Percentiles rank a stretch among this genome's conserved stretches.
Evolutionary conservation across 2,888 invertebrate genomes (phyloP).

Genomic region (Cantharis nigra): DNA sequence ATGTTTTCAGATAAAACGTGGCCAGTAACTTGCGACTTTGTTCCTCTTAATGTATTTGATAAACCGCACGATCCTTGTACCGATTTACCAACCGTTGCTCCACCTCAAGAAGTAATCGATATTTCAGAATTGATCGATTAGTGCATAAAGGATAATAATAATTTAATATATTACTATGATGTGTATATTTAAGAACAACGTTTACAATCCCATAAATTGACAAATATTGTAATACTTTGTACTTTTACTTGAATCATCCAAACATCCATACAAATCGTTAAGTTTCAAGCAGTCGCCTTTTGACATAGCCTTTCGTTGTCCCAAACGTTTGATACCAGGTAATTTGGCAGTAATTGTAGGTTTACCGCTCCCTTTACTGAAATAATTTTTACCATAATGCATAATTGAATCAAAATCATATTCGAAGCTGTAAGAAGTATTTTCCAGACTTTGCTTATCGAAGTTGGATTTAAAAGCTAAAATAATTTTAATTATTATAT

Average conservation of each 20-base stretch:
- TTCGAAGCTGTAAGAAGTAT: constrained; percentile 69
- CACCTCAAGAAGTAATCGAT: neutral
- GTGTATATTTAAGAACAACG: neutral
- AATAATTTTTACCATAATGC: constrained; percentile 75
- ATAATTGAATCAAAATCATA: constrained; percentile 81
- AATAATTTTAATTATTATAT: neutral
- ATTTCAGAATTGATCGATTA: neutral
- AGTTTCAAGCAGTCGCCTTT: constrained; percentile 71
- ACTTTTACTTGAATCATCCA: constrained; percentile 55
- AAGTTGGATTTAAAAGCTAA: constrained; percentile 66
- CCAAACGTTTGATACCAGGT: constrained; percentile 60
- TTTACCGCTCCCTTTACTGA: constrained; percentile 64
- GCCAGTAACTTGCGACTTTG: constrained; percentile 38
- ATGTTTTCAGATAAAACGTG: constrained; percentile 35
- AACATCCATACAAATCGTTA: constrained; percentile 69
- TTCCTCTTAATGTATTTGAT: constrained; percentile 36
- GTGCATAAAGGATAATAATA: neutral
- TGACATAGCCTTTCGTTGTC: constrained; percentile 67
- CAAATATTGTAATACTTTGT: constrained; percentile 63
- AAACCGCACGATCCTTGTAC: constrained; percentile 32
- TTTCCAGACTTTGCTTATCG: constrained; percentile 65
- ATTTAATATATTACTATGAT: neutral
- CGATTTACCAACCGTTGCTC: constrained; percentile 22
- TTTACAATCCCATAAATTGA: constrained; percentile 55
- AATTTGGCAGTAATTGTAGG: constrained; percentile 66